Percentiles rank a stretch among this genome's conserved stretches.
Evolutionary conservation across 2,797 vertebrate species (phyloP).

Genomic region (Chaunax sp.): DNA sequence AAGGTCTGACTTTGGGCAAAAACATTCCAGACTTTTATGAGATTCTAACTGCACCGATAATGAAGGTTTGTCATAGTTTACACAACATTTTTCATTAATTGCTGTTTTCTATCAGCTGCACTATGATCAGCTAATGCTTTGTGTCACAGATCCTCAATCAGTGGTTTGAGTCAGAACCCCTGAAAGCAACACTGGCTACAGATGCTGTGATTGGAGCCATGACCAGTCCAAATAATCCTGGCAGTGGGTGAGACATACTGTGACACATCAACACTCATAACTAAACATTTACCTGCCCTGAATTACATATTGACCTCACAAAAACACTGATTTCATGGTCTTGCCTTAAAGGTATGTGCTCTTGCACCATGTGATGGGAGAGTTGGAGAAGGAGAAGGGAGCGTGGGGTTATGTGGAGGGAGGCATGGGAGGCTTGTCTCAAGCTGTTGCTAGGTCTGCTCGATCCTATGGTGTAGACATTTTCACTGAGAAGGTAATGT

Average conservation of each 20-base stretch:
- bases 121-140: neutral
- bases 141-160: conserved; percentile 89
- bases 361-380: conserved; percentile 96
- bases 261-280: neutral
- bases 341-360: conserved; percentile 87
- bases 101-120: neutral
- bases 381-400: conserved; percentile 84
- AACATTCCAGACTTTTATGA: conserved; percentile 92
- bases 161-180: conserved; percentile 97
- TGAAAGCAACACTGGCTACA: conserved; percentile 94
- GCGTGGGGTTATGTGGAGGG: conserved; percentile 96
- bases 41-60: conserved; percentile 92
- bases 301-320: neutral
- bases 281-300: neutral
- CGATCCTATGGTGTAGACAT: conserved; percentile 86
- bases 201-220: conserved; percentile 96
- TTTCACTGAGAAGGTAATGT: conserved; percentile 90
- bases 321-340: neutral
- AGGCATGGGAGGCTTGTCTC: conserved; percentile 95
- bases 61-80: conserved; percentile 84
- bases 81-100: neutral
- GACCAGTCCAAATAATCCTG: conserved; percentile 89
- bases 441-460: conserved; percentile 88
- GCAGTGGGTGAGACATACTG: conserved; percentile 89
- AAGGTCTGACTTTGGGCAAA: conserved; percentile 87